These are phyloP conservation scores for Sturnira hondurensis DNA, from an alignment of 2,113 vertebrate genomes.

Conservation along the genomic window DNA sequence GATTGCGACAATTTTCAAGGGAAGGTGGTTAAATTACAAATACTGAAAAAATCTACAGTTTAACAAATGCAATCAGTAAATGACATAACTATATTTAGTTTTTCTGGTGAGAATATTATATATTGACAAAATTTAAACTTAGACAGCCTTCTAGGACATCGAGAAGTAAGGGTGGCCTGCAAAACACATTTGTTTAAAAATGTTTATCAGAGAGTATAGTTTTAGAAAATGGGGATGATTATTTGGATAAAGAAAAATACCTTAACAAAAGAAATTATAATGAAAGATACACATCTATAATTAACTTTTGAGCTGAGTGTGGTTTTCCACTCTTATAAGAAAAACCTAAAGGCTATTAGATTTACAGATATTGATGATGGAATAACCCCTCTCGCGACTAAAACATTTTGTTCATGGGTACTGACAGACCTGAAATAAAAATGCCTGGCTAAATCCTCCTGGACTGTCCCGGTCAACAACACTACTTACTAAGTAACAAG, in stretches of 20 bases:
- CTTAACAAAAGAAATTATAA: neutral
- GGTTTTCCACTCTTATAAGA: neutral
- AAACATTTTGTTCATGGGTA: neutral
- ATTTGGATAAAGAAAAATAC: neutral
- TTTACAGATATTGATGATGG: neutral
- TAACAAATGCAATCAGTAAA: neutral
- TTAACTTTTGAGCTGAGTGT: neutral
- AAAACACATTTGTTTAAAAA: neutral
- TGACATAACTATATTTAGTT: neutral
- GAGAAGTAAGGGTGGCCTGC: neutral
- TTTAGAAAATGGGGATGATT: neutral
- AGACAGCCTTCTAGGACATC: neutral
- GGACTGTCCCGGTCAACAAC: neutral
- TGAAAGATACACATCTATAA: neutral
- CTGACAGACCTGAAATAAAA: neutral
- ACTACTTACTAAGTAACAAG: neutral
- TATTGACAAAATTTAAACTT: neutral
- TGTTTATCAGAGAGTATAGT: neutral
- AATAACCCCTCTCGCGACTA: neutral
- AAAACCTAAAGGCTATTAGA: neutral
- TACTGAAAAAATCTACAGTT: neutral
- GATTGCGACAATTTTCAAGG: neutral
- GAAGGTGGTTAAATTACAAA: neutral
- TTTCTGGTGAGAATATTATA: neutral
- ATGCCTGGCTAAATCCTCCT: neutral